Evolutionary conservation across 2,888 invertebrate species (phyloP).

Genomic region (Cremastinae sp.): DNA sequence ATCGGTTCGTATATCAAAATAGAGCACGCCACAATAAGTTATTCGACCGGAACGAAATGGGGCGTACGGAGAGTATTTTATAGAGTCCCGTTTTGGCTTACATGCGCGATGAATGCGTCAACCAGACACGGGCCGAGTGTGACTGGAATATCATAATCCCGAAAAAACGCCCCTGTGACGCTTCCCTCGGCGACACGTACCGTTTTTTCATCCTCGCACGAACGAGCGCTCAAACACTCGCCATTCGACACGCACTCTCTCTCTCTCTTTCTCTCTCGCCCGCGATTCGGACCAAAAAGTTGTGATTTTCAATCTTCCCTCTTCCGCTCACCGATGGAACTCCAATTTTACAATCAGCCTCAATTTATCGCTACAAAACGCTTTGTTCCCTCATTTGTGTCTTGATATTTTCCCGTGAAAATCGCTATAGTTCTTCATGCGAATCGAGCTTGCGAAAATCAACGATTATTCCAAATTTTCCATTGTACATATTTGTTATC

Average conservation of each 20-base stretch:
- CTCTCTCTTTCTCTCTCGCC: too few species aligned
- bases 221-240: constrained; percentile 44
- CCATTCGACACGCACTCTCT: constrained; percentile 26
- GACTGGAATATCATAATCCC: constrained; percentile 75
- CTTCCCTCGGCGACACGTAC: constrained; percentile 22
- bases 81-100: constrained; percentile 79
- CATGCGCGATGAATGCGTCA: constrained; percentile 80
- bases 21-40: constrained; percentile 79
- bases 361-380: too few species aligned
- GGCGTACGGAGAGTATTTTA: constrained; percentile 78
- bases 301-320: constrained; percentile 23
- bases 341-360: constrained; percentile 14
- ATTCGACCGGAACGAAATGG: constrained; percentile 78
- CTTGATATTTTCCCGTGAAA: too few species aligned
- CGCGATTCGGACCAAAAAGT: constrained; percentile 18
- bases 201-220: constrained; percentile 16
- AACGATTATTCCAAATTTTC: too few species aligned
- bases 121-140: constrained; percentile 72
- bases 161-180: constrained; percentile 34
- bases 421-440: too few species aligned
- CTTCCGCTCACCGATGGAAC: constrained; percentile 8
- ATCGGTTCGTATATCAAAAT: constrained; percentile 77
- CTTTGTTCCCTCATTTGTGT: too few species aligned
- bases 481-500: too few species aligned
- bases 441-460: too few species aligned